A percentile compares a stretch with the other conserved stretches of the same genome.
Conservation (phyloP, 2,113 vertebrate genomes). For the Sceloporus tristichus region DNA sequence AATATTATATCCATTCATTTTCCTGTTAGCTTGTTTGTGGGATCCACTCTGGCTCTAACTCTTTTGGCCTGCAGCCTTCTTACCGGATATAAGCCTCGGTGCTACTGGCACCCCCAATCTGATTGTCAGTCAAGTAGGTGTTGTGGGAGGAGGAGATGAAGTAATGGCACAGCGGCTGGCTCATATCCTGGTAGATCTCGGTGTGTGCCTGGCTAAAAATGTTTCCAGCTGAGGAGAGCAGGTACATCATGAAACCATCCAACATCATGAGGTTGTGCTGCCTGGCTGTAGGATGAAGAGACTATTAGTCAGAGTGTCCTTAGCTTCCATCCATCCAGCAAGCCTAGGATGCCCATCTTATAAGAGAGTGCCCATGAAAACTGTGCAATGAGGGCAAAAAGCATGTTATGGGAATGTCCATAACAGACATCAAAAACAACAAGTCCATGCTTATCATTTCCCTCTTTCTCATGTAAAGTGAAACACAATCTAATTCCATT, state of each 20-base stretch:
- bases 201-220: slow-evolving; percentile 86
- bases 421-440: background rate
- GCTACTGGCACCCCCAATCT: slow-evolving; percentile 92
- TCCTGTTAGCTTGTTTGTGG: background rate
- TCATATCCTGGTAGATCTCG: slow-evolving; percentile 91
- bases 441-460: background rate
- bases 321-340: background rate
- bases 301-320: accelerated
- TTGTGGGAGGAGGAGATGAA: slow-evolving; percentile 98
- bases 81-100: slow-evolving; percentile 95
- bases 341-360: background rate
- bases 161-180: slow-evolving; percentile 89
- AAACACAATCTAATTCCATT: background rate
- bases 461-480: background rate
- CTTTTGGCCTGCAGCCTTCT: background rate
- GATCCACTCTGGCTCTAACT: background rate
- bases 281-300: slow-evolving; percentile 78
- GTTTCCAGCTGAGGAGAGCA: slow-evolving; percentile 89
- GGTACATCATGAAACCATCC: slow-evolving; percentile 96
- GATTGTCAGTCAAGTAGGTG: slow-evolving; percentile 94
- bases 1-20: background rate
- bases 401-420: too few relatives aligned
- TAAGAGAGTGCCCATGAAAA: background rate
- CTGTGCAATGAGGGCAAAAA: background rate
- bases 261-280: slow-evolving; percentile 90